Evolutionary conservation across 2,888 invertebrate genomes (phyloP).

Genomic region (Zaprionus bogoriensis): DNA sequence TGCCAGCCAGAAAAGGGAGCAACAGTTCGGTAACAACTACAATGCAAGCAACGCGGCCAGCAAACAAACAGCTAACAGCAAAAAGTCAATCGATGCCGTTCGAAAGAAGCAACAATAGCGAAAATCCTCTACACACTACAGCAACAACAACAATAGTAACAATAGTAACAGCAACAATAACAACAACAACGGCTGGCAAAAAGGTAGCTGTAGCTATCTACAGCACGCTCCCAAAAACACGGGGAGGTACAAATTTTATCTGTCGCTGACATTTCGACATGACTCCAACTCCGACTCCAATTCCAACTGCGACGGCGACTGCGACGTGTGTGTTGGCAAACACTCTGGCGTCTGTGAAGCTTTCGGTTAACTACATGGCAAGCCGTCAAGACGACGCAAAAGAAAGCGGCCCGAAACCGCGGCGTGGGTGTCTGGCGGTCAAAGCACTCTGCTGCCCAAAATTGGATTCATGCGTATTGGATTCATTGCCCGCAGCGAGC

Average conservation of each 20-base stretch:
- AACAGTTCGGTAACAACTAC: conserved; percentile 38
- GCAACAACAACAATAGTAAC: conserved; percentile 23
- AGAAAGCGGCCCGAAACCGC: conserved; percentile 53
- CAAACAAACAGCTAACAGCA: conserved; percentile 49
- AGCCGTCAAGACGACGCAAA: conserved; percentile 54
- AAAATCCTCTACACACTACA: conserved; percentile 1
- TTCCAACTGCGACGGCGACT: conserved; percentile 12
- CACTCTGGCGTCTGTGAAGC: conserved; percentile 20
- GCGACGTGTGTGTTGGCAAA: conserved; percentile 52
- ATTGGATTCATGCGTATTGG: conserved; percentile 22
- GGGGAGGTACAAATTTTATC: conserved; percentile 65
- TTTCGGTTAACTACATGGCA: conserved; percentile 42
- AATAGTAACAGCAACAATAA: conserved; percentile 26
- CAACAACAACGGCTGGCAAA: conserved; percentile 28
- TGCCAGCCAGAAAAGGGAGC: conserved; percentile 59
- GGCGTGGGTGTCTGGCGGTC: conserved; percentile 69
- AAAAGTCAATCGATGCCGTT: conserved; percentile 68
- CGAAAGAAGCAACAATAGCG: conserved; percentile 50
- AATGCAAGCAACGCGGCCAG: conserved; percentile 24
- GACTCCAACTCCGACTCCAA: conserved; percentile 40
- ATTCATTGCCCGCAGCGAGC: conserved; percentile 30
- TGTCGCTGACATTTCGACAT: conserved; percentile 72
- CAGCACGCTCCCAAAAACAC: conserved; percentile 67
- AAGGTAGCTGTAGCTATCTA: conserved; percentile 34
- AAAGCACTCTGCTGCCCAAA: conserved; percentile 59